These are phyloP conservation scores for Athetis lepigone DNA, from an alignment of 2,888 invertebrate species.

Conservation along the genomic window DNA sequence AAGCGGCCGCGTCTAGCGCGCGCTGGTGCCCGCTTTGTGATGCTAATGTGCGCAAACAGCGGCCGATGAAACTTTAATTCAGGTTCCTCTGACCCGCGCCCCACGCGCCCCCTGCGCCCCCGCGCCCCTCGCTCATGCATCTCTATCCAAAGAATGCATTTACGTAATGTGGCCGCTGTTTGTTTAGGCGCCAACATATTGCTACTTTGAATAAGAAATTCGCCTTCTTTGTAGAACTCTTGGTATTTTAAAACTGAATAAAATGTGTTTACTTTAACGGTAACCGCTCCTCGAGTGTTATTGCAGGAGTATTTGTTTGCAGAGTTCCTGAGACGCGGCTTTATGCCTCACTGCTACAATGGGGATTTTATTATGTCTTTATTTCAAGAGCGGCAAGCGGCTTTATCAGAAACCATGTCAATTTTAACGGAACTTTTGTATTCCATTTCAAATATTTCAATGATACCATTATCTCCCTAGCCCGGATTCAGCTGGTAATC, in stretches of 20 bases:
- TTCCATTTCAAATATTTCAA: not conserved
- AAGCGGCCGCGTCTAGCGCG: conserved; percentile 11
- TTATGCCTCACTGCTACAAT: conserved; percentile 6
- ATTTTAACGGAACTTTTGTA: too few species aligned
- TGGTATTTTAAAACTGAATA: conserved; percentile 66
- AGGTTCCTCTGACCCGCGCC: conserved; percentile 46
- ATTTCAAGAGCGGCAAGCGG: not conserved
- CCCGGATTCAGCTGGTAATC: too few species aligned
- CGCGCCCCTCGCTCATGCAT: conserved; percentile 70
- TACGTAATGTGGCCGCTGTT: conserved; percentile 78
- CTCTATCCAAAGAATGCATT: conserved; percentile 73
- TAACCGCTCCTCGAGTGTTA: conserved; percentile 45
- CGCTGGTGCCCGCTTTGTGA: conserved; percentile 72
- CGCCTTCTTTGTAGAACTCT: conserved; percentile 70
- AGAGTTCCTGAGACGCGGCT: conserved; percentile 22
- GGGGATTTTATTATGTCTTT: conserved; percentile 6
- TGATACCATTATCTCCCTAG: too few species aligned
- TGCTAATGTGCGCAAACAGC: conserved; percentile 80
- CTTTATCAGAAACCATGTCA: too few species aligned
- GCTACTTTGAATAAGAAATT: conserved; percentile 87
- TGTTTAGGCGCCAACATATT: conserved; percentile 85
- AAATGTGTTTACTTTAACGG: conserved; percentile 69
- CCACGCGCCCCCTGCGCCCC: conserved; percentile 18
- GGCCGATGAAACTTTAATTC: conserved; percentile 72
- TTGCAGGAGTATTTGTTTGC: conserved; percentile 55